phyloP scores from a whole-genome alignment of 2,797 vertebrate genomes.

The Agapornis canus region DNA sequence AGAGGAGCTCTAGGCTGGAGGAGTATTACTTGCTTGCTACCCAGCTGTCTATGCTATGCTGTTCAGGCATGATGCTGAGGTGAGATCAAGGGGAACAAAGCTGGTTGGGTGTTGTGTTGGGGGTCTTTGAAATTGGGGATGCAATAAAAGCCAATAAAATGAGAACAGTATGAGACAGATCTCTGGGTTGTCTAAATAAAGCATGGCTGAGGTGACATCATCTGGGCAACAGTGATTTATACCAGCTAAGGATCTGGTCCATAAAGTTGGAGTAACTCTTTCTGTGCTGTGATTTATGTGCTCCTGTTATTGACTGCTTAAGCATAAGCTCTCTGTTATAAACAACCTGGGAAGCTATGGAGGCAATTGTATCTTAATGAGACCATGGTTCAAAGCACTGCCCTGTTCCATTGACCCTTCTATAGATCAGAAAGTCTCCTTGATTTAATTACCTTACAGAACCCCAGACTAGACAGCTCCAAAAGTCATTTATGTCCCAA shows the following conservation, averaged over 20 bases:
- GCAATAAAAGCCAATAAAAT: background rate
- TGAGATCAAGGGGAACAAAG: background rate
- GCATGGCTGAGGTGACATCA: slow-evolving; percentile 5
- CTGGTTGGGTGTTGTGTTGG: background rate
- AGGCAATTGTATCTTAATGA: slow-evolving; percentile 20
- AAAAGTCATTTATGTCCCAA: slow-evolving; percentile 9
- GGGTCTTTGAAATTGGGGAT: accelerated
- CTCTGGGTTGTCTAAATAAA: background rate
- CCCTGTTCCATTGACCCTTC: slow-evolving; percentile 44
- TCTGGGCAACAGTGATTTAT: slow-evolving; percentile 3
- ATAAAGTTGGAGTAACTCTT: background rate
- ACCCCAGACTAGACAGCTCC: slow-evolving; percentile 42
- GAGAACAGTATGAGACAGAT: background rate
- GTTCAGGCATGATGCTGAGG: background rate
- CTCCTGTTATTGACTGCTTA: slow-evolving; percentile 33
- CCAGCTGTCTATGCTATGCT: accelerated
- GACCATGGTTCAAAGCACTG: slow-evolving; percentile 39
- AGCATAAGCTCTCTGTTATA: background rate
- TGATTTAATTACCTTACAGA: slow-evolving; percentile 43
- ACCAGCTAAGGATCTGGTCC: slow-evolving; percentile 29
- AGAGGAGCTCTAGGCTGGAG: background rate
- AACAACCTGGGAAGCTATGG: background rate
- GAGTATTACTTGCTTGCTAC: accelerated
- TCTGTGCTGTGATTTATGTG: slow-evolving; percentile 34
- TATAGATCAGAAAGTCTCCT: slow-evolving; percentile 25